Percentiles rank a stretch among this genome's conserved stretches.
These are phyloP conservation scores for Agrypnus murinus DNA, from an alignment of 2,888 invertebrate genomes.

Conservation along the genomic window DNA sequence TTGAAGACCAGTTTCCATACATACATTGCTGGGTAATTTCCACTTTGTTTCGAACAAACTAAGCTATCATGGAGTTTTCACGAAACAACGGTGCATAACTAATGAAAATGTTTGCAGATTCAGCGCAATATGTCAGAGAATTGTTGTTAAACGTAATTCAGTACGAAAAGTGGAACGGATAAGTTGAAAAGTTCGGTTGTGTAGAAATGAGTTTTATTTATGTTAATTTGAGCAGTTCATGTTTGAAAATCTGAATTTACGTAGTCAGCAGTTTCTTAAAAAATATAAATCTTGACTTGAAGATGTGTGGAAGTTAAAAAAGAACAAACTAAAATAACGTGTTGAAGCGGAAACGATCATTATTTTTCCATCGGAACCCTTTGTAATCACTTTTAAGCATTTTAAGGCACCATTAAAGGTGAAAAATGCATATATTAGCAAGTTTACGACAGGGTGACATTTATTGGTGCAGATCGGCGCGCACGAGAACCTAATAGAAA, in stretches of 20 bases:
- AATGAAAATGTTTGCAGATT: constrained; percentile 35
- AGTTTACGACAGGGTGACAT: constrained; percentile 40
- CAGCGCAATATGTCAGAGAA: constrained; percentile 31
- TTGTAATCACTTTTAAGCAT: no score
- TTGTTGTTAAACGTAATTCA: constrained; percentile 31
- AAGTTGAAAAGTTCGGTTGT: constrained; percentile 26
- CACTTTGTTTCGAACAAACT: constrained; percentile 11
- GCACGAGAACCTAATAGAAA: constrained; percentile 48
- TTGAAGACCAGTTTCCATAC: constrained; percentile 7
- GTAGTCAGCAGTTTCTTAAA: background rate
- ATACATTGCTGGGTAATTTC: background rate
- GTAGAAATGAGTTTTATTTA: constrained; percentile 20
- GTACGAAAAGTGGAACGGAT: constrained; percentile 26
- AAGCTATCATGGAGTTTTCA: constrained; percentile 23
- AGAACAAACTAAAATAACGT: no score
- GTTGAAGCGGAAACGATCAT: no score
- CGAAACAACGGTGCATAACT: constrained; percentile 32
- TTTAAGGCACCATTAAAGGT: background rate
- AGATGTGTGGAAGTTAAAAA: no score
- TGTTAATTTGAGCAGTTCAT: constrained; percentile 23
- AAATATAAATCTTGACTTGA: no score
- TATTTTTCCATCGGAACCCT: no score
- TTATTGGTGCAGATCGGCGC: constrained; percentile 49
- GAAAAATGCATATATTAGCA: constrained; percentile 33
- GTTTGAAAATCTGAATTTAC: constrained; percentile 16